Base-by-base conservation (phyloP, 2,797 vertebrate species). In the Hippocampus kuda region DNA sequence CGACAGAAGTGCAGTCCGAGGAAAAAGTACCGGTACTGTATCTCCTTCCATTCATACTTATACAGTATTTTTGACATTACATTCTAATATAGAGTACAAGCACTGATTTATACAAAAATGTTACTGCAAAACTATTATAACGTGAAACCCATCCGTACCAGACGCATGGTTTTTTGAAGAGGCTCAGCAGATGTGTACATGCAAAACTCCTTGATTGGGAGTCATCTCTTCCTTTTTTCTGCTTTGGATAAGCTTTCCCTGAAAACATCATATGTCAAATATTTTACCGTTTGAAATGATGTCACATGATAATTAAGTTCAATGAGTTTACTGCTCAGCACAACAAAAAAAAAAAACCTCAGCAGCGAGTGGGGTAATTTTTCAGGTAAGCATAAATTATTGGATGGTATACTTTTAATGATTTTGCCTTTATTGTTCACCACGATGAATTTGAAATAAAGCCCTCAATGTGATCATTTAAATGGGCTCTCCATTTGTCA, bases 101-200 rank as follows among this genome's bases (percentile, higher is more conserved):
- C 34, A 34, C 34, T 34, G 34, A 34, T 34, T 1, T 38, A 38
- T 38, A 8, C 34, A 53, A 20, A 20, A n/a, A 53, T n/a, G 9
- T 1, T 38, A 20, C 20, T 53, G 18, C 18, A 53, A 22, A n/a
- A 22, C 15, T 53, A 53, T 4, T 53, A 22, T 1, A 20, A 53
- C 41, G 67, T 46, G 65, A 20, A 0, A 13, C 20, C 16, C 0
- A 34, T 49, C 8, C 11, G 1, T 90, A 98, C 95, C 95, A 95
- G 69, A 98, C 89, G 0, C 94, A 78, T 0, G 91, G 81, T 76
- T 93, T 92, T 83, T 78, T 88, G 4, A 94, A 90, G 56, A 95
- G 84, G 71, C 83, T 87, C 75, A 88, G 87, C 93, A 92, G 94
- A 63, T 62, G 89, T 6, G 85, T 81, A 70, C 81, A 89, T 71